phyloP scores from a whole-genome alignment of 2,888 invertebrate genomes.

The Hemithea aestivaria region DNA sequence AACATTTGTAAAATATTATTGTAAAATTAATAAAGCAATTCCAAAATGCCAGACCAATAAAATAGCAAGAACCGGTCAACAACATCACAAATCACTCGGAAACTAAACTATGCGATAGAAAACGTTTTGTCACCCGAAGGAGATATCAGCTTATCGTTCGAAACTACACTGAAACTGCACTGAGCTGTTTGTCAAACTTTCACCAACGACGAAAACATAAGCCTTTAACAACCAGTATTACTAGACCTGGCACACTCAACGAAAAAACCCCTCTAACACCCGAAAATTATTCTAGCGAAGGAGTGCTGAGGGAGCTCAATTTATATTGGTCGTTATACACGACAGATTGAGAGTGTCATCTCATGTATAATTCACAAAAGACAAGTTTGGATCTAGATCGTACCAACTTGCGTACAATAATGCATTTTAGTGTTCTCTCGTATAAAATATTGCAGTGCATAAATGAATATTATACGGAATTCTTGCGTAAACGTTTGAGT shows the following conservation, averaged over 20 bases:
- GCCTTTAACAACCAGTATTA: constrained; percentile 34
- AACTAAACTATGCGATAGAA: constrained; percentile 45
- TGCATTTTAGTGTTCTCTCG: constrained; percentile 30
- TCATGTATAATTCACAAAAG: constrained; percentile 69
- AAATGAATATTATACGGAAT: constrained; percentile 52
- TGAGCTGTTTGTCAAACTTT: constrained; percentile 67
- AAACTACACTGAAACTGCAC: constrained; percentile 49
- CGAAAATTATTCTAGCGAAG: not conserved
- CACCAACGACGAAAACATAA: constrained; percentile 55
- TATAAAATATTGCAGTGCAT: constrained; percentile 54
- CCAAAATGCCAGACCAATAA: no score
- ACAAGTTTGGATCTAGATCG: constrained; percentile 54
- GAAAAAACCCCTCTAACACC: not conserved
- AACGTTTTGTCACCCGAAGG: constrained; percentile 43
- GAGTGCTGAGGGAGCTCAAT: constrained; percentile 29
- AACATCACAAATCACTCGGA: constrained; percentile 45
- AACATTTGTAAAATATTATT: no score
- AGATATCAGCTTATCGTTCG: constrained; percentile 57
- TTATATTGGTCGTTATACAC: constrained; percentile 41
- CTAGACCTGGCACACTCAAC: constrained; percentile 22
- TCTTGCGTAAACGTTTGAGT: constrained; percentile 24
- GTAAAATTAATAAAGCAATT: no score
- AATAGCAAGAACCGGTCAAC: constrained; percentile 17
- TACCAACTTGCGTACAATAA: constrained; percentile 32
- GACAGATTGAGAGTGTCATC: constrained; percentile 68